Evolutionary conservation across 1,140 invertebrate species (phyloP), one percentile per base, ranked within the genome.

Genomic region (Neelides sp.): DNA sequence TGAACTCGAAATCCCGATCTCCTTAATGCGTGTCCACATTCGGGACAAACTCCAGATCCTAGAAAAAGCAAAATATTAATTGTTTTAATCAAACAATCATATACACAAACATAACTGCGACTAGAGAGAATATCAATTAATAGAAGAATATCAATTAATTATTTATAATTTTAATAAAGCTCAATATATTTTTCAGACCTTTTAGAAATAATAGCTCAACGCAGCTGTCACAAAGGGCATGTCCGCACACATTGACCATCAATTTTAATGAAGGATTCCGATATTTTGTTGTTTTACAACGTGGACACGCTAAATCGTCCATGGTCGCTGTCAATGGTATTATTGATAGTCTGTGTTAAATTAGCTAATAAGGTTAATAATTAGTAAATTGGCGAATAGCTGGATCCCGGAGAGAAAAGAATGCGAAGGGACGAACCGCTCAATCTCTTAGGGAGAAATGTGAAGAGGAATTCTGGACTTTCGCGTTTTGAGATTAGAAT

Each of bases 271-370:
- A 90, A 23, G 93, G 93, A 74, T 98, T 98, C 69, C 91, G 78
- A 66, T 96, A 98, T 73, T 97, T 97, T 39, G 89, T 95, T 23
- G 93, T 96, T 75, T 96, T 95, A 71, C 95, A 98, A 67, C 89
- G 76, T 55, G 94, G 94, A 72, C 95, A 99, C 13, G 80, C 83
- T 68, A 88, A 82, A 62, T 92, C 88, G 55, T 88, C 84, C 84
- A 87, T 85, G 12, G 12, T 64, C 20, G 40, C 28, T 8, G n/a
- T 8, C 7, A 32, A 8, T 32, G 7, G 28, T 32, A 8, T 32
- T 13, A n/a, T n/a, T n/a, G n/a, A n/a, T n/a, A n/a, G n/a, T n/a
- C n/a, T n/a, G n/a, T n/a, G n/a, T n/a, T n/a, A n/a, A n/a, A n/a
- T n/a, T n/a, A n/a, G n/a, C n/a, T n/a, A n/a, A n/a, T n/a, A n/a